Evolutionary conservation across 2,888 invertebrate genomes (phyloP), one percentile per base, ranked within the genome.

Genomic region (Scrobipalpa atriplicella): DNA sequence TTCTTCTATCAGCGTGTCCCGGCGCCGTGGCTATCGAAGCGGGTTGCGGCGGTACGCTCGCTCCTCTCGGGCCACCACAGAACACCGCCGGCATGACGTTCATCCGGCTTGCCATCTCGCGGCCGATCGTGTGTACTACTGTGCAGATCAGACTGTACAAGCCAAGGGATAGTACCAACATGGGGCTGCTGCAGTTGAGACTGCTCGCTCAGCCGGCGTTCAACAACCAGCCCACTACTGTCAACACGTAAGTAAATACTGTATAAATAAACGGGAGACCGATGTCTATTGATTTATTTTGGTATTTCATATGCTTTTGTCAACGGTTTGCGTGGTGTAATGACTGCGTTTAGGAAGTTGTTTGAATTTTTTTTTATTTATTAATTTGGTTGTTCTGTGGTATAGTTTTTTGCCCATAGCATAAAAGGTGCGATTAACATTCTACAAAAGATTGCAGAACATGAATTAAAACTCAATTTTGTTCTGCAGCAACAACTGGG

Each of bases 21-120:
- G 96, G 97, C 62, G 97, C 97, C 3, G 97, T 98, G 21, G 96
- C 97, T 11, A 91, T 98, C 68, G 98, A 98, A 86, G 95, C 97
- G 0, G 94, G 97, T 0, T 97, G 97, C 85, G 96, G 96, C 67
- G 96, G 95, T 61, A 95, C 96, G 6, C 92, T 97, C 36, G 95
- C 96, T 2, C 98, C 98, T 2, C 95, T 98, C 38, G 96, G 97
- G 71, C 95, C 97, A 21, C 98, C 98, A 0, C 94, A 97, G 84
- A 95, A 95, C 72, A 98, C 98, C 2, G 96, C 97, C 70, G 98
- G 98, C 67, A 95, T 97, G 90, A 97, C 97, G 0, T 96, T 95
- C 83, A 98, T 98, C 81, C 95, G 97, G 64, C 93, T 98, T 21
- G 96, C 96, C 75, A 92, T 98, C 16, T 95, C 96, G 2, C 95